Conservation (phyloP, 2,113 vertebrate species). For the Mesocricetus auratus region DNA sequence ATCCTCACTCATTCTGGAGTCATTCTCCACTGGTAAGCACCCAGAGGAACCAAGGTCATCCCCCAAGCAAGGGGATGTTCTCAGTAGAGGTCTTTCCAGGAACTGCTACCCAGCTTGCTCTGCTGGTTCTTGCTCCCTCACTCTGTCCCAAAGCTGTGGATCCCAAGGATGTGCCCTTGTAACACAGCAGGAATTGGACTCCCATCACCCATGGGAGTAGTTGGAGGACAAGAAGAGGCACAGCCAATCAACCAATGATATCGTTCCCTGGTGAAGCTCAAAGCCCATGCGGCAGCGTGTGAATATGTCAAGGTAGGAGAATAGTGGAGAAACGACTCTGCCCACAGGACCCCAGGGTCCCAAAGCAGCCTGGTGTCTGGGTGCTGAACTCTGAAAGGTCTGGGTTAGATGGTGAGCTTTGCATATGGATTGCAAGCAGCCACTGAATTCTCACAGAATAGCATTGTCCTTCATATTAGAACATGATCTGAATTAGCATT, state of each 20-base stretch:
- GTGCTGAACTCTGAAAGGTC: background rate
- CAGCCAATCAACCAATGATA: background rate
- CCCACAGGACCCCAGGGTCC: background rate
- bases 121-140: background rate
- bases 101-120: background rate
- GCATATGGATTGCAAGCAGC: background rate
- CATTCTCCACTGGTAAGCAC: background rate
- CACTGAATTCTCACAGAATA: background rate
- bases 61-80: background rate
- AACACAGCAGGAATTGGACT: background rate
- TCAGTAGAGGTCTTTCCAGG: background rate
- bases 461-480: background rate
- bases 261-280: background rate
- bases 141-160: background rate
- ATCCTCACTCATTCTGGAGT: background rate
- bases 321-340: background rate
- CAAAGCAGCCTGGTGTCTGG: background rate
- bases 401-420: background rate
- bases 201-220: background rate
- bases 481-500: conserved; percentile 59
- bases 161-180: background rate
- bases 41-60: background rate
- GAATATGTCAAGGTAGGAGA: background rate
- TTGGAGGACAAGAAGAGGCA: background rate
- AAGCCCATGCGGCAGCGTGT: background rate